Base-by-base conservation (phyloP, 2,797 vertebrate species). In the Bufotes viridis region DNA sequence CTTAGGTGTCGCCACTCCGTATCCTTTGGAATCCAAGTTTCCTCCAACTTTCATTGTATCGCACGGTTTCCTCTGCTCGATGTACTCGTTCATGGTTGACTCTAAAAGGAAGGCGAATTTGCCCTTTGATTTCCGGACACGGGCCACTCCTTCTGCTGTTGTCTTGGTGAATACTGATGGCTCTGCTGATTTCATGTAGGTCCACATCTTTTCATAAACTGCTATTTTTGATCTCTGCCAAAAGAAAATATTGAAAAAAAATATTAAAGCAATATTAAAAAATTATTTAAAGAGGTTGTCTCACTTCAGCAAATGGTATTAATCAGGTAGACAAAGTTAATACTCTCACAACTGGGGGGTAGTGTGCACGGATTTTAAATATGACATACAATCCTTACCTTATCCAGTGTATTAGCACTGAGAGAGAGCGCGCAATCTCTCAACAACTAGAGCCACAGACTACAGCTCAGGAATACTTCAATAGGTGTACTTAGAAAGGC, bases 1-100 rank as follows among this genome's bases (percentile, higher is more conserved):
- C 96, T 99, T 99, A 91, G 98, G 98, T 88, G 98, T 99, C 53
- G 98, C 98, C 94, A 99, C 97, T 91, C 98, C 98, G 87, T 99
- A 99, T 95, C 98, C 98, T 96, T 99, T 99, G 84, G 98, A 99
- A 96, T 99, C 98, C 96, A 99, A 97, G 95, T 99, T 99, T 91
- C 98, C 98, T 92, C 98, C 98, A 92, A 99, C 98, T 97, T 99
- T 99, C 98, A 99, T 99, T 90, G 98, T 99, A 95, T 99, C 98
- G 89, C 98, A 99, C 0, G 98, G 98, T 94, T 99, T 99, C 91
- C 98, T 96, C 91, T 99, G 98, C 94, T 99, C 98, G 90, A 98
- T 99, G 96, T 99, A 99, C 90, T 99, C 98, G 74, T 99, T 99
- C 98, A 99, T 99, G 91, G 98, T 99, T 93, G 98, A 99, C 95